Conservation (phyloP, 1,140 invertebrate genomes). For the Harpegnathos saltator region DNA sequence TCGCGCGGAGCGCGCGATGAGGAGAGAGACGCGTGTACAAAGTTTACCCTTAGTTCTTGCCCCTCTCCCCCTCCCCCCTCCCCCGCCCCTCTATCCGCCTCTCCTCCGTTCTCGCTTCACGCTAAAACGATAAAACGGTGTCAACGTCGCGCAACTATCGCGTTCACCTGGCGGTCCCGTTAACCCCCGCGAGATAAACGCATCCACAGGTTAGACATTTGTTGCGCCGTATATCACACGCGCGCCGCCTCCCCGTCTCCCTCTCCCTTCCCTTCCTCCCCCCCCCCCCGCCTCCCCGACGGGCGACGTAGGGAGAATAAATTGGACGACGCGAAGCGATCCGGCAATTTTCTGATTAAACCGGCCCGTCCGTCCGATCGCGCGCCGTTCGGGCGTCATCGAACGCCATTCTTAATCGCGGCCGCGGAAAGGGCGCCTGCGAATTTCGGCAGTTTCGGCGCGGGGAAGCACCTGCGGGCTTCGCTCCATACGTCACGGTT, state of each 20-base stretch:
- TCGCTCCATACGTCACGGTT: slow-evolving; percentile 22
- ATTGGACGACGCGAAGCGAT: slow-evolving; percentile 25
- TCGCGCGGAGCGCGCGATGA: not conserved
- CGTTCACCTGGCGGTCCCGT: not conserved
- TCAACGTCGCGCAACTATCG: slow-evolving; percentile 32
- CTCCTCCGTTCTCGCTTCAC: too few relatives aligned
- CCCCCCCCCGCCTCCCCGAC: too few relatives aligned
- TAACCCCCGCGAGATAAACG: not conserved
- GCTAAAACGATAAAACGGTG: too few relatives aligned
- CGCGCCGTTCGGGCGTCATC: slow-evolving; percentile 1
- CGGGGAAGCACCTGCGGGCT: slow-evolving; percentile 32
- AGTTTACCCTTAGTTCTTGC: not conserved
- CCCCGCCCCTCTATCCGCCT: too few relatives aligned
- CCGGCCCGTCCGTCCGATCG: not conserved
- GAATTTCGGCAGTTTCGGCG: slow-evolving; percentile 49
- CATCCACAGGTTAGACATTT: slow-evolving; percentile 23
- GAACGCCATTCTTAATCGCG: slow-evolving; percentile 50
- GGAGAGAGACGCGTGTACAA: not conserved
- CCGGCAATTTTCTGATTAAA: slow-evolving; percentile 48
- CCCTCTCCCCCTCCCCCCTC: not conserved
- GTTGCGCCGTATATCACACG: slow-evolving; percentile 25
- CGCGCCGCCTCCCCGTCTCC: too few relatives aligned
- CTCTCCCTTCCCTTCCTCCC: too few relatives aligned
- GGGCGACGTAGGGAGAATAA: slow-evolving; percentile 22
- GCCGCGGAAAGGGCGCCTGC: not conserved